phyloP scores from a whole-genome alignment of 2,888 invertebrate genomes.

The Drosophila monieri region DNA sequence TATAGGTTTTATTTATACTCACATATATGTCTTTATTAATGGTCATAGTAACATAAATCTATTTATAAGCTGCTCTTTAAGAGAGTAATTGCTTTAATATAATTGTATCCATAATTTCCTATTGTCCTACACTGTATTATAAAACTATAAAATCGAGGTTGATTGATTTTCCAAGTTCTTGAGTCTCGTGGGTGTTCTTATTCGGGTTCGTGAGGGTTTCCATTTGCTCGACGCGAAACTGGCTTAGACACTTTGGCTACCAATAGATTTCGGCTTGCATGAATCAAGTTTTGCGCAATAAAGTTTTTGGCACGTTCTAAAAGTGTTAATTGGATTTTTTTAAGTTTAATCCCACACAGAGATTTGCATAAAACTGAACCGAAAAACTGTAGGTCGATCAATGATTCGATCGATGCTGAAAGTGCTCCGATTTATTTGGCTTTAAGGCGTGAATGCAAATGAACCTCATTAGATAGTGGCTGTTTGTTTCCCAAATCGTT shows the following conservation, averaged over 20 bases:
- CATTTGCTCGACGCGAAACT: conserved; percentile 12
- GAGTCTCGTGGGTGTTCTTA: conserved; percentile 29
- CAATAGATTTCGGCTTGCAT: conserved; percentile 41
- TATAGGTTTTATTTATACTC: neutral
- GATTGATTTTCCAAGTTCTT: conserved; percentile 19
- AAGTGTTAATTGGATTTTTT: conserved; percentile 61
- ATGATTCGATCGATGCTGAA: conserved; percentile 29
- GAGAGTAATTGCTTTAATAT: neutral
- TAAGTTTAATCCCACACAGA: conserved; percentile 17
- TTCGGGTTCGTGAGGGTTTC: conserved; percentile 16
- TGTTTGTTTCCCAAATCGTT: neutral
- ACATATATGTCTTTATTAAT: neutral
- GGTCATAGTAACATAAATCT: neutral
- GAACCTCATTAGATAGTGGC: conserved; percentile 22
- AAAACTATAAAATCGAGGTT: conserved; percentile 16
- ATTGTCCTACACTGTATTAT: neutral
- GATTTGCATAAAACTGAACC: conserved; percentile 23
- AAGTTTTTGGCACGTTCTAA: conserved; percentile 61
- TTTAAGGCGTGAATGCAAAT: conserved; percentile 28
- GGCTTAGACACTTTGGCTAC: conserved; percentile 37
- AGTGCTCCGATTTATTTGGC: conserved; percentile 29
- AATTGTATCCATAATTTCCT: neutral
- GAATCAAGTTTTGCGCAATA: conserved; percentile 66
- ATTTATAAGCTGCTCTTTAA: too few relatives aligned
- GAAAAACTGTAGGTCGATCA: conserved; percentile 30